Conservation (phyloP, 2,888 invertebrate species). For the Cryptocephalus primarius region DNA sequence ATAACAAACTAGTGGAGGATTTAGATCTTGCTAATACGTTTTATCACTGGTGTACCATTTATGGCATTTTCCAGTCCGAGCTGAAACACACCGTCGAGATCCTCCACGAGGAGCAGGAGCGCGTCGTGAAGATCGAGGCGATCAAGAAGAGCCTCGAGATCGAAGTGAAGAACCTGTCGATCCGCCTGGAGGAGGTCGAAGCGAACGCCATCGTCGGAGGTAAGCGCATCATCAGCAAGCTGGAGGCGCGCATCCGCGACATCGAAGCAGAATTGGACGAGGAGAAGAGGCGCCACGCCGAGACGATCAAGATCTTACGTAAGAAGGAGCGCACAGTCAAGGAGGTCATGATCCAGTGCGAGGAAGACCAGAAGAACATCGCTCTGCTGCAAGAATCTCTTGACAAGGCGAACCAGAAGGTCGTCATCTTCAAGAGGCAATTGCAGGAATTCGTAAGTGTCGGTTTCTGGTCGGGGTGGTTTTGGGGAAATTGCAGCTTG, state of each 20-base stretch:
- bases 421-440: conserved; percentile 92
- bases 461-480: no score
- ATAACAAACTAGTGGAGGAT: not conserved
- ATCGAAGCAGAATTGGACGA: conserved; percentile 91
- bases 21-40: not conserved
- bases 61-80: conserved; percentile 51
- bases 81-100: conserved; percentile 89
- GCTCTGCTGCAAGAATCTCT: conserved; percentile 80
- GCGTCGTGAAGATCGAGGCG: conserved; percentile 92
- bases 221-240: conserved; percentile 94
- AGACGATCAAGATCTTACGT: conserved; percentile 93
- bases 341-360: conserved; percentile 89
- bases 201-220: conserved; percentile 94
- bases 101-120: conserved; percentile 92
- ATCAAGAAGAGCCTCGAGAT: conserved; percentile 96
- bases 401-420: conserved; percentile 79
- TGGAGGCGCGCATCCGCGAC: conserved; percentile 90
- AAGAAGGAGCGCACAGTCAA: conserved; percentile 97
- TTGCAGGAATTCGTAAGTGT: conserved; percentile 71
- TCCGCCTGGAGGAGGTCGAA: conserved; percentile 92
- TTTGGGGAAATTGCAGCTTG: no score
- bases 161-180: conserved; percentile 89
- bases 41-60: not conserved
- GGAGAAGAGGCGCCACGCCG: conserved; percentile 93
- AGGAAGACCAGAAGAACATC: conserved; percentile 96